Percentiles rank a stretch among this genome's conserved stretches.
phyloP scores from a whole-genome alignment of 2,113 vertebrate genomes.

The Steatornis caripensis region DNA sequence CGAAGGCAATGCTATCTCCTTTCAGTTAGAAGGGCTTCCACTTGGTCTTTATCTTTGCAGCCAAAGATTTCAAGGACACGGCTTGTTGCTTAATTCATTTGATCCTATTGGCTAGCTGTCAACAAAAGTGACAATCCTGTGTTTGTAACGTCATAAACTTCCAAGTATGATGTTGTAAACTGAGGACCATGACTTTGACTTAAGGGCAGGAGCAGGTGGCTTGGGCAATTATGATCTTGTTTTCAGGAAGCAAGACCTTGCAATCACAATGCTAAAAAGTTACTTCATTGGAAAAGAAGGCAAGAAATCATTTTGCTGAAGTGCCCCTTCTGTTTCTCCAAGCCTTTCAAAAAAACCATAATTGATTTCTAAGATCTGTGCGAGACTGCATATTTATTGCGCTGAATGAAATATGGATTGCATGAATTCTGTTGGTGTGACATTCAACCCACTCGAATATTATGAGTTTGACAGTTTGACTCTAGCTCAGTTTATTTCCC shows the following conservation, averaged over 20 bases:
- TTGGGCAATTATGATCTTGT: not conserved
- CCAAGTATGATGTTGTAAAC: conserved; percentile 63
- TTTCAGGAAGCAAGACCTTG: conserved; percentile 22
- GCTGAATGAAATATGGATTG: conserved; percentile 25
- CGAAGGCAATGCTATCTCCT: not conserved
- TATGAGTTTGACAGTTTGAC: conserved; percentile 65
- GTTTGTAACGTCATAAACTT: conserved; percentile 60
- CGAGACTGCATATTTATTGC: conserved; percentile 17
- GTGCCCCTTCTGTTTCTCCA: not conserved
- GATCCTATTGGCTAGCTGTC: conserved; percentile 56
- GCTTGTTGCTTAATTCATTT: conserved; percentile 57
- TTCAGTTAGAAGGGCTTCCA: not conserved
- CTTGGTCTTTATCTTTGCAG: not conserved
- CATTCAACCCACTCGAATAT: conserved; percentile 50
- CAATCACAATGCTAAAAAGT: not conserved
- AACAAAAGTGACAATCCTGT: conserved; percentile 50
- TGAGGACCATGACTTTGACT: conserved; percentile 61
- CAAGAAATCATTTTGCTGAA: conserved; percentile 12
- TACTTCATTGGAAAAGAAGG: conserved; percentile 6
- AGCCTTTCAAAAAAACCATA: not conserved
- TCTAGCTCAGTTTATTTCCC: conserved; percentile 57
- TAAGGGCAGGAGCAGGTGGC: conserved; percentile 55
- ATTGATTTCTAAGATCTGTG: conserved; percentile 15
- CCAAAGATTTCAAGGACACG: conserved; percentile 46
- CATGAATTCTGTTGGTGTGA: conserved; percentile 43